Evolutionary conservation across 2,797 vertebrate genomes (phyloP).

Genomic region (Muraenolepis orangiensis): DNA sequence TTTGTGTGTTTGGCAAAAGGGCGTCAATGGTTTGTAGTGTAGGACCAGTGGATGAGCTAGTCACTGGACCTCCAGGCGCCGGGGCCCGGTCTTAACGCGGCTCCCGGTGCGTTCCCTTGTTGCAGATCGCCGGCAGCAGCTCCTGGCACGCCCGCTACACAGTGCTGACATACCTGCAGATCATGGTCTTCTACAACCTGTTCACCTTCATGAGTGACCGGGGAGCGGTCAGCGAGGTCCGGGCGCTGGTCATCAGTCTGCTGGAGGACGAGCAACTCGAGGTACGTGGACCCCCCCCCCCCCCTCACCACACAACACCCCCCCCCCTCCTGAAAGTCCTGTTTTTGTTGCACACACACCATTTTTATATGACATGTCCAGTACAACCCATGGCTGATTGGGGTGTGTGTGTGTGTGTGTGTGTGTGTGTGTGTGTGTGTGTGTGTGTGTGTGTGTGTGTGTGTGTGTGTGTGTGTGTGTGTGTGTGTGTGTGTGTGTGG

Average conservation of each 20-base stretch:
- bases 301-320: neutral
- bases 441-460: too few species aligned
- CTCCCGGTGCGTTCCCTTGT: neutral
- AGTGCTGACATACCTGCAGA: slow-evolving; percentile 94
- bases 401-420: too few species aligned
- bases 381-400: too few species aligned
- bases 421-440: too few species aligned
- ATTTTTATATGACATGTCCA: neutral
- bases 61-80: neutral
- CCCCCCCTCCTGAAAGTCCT: slow-evolving; percentile 1
- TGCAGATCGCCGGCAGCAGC: slow-evolving; percentile 90
- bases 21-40: neutral
- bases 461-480: too few species aligned
- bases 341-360: neutral
- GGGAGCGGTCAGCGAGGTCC: slow-evolving; percentile 80
- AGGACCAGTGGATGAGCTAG: neutral
- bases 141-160: slow-evolving; percentile 97
- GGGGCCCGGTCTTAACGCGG: too few species aligned
- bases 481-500: too few species aligned
- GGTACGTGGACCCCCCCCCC: slow-evolving; percentile 58
- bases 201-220: slow-evolving; percentile 91
- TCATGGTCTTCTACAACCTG: slow-evolving; percentile 98
- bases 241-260: slow-evolving; percentile 83
- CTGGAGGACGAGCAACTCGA: slow-evolving; percentile 96
- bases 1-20: neutral